phyloP scores from a whole-genome alignment of 2,797 vertebrate species.

The Alectoris magna region DNA sequence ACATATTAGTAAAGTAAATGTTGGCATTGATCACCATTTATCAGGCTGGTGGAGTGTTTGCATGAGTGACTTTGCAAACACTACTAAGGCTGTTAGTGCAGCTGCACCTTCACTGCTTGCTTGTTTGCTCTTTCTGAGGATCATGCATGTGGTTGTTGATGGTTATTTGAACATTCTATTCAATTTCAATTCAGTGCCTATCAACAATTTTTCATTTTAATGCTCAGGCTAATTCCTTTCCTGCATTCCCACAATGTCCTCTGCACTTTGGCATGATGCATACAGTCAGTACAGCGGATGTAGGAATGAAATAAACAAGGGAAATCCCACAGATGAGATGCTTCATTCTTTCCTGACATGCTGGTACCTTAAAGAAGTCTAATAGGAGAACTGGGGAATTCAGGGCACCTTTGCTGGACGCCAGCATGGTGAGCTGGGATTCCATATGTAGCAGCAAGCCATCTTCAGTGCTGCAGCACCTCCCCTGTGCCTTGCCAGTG shows the following conservation, averaged over 20 bases:
- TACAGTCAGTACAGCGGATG: background rate
- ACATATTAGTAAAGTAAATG: constrained; percentile 34
- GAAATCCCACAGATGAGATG: constrained; percentile 1
- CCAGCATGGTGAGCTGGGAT: rapidly evolving
- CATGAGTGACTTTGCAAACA: constrained; percentile 32
- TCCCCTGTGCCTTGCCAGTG: background rate
- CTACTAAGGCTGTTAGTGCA: constrained; percentile 45
- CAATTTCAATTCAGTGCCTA: background rate
- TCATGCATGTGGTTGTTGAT: background rate
- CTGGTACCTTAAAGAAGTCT: background rate
- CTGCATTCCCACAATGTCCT: background rate
- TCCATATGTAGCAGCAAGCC: background rate
- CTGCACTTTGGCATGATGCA: background rate
- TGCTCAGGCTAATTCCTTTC: background rate
- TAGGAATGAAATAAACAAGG: background rate
- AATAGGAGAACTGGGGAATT: background rate
- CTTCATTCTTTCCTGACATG: background rate
- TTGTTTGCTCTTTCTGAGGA: background rate
- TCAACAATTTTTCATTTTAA: background rate
- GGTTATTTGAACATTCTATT: constrained; percentile 36
- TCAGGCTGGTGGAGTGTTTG: background rate
- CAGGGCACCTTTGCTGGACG: background rate
- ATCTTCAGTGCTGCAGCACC: background rate
- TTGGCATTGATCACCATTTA: background rate
- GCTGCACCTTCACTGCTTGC: background rate